Percentiles rank a stretch among this genome's conserved stretches.
Conservation (phyloP, 2,888 invertebrate genomes). For the Lamellibrachia satsuma region DNA sequence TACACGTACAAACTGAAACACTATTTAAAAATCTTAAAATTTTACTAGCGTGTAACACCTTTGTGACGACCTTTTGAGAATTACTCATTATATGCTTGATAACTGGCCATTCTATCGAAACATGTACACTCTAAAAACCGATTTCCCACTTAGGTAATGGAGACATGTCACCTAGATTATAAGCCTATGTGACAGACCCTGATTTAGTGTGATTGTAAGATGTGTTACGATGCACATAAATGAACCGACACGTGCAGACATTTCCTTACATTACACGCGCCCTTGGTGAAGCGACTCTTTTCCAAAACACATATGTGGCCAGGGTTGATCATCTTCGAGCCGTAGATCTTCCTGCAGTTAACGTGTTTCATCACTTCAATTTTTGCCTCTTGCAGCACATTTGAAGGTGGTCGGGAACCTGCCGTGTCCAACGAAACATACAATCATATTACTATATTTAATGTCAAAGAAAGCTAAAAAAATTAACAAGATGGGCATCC, state of each 20-base stretch:
- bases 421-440: neutral
- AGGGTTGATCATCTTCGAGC: neutral
- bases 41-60: no score
- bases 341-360: neutral
- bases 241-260: neutral
- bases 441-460: neutral
- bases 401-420: neutral
- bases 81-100: no score
- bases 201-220: no score
- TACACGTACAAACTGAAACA: no score
- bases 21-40: no score
- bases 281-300: neutral
- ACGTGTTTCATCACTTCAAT: conserved; percentile 1
- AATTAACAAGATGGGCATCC: neutral
- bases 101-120: no score
- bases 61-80: no score
- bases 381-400: neutral
- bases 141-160: no score
- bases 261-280: neutral
- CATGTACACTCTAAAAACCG: no score
- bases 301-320: neutral
- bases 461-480: neutral
- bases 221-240: neutral
- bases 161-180: no score
- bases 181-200: no score